Evolutionary conservation across 2,797 vertebrate species (phyloP).

Genomic region (Heteromormyrus szaboi): DNA sequence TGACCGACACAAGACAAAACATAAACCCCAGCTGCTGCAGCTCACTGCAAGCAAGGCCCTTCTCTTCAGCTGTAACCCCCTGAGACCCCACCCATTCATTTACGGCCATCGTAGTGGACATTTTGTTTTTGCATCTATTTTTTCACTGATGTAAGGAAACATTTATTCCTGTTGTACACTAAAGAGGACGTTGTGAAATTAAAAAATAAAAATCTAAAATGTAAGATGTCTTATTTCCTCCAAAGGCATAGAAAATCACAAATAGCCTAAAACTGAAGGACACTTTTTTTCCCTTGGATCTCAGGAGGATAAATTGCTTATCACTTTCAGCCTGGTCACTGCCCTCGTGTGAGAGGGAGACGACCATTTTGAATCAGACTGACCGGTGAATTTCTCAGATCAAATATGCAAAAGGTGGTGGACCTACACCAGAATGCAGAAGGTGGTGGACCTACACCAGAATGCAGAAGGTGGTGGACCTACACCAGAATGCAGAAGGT

Average conservation of each 20-base stretch:
- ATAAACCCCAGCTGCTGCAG: neutral
- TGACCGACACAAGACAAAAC: neutral
- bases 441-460: neutral
- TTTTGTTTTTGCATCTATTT: too few species aligned
- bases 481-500: neutral
- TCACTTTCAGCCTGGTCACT: neutral
- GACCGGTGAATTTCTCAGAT: neutral
- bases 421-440: neutral
- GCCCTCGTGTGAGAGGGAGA: constrained; percentile 14
- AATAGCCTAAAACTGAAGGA: too few species aligned
- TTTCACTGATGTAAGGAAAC: too few species aligned
- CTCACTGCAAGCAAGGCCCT: neutral
- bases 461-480: neutral
- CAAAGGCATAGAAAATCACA: too few species aligned
- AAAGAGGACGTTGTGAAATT: too few species aligned
- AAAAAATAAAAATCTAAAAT: too few species aligned
- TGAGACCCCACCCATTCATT: too few species aligned
- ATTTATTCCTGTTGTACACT: too few species aligned
- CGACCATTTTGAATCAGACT: neutral
- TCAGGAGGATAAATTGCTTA: neutral
- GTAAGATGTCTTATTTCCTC: too few species aligned
- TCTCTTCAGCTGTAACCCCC: neutral
- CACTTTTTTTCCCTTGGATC: too few species aligned
- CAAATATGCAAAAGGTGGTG: neutral
- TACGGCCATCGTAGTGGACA: too few species aligned